These are phyloP conservation scores for Macrotrachela quadricornifera DNA, from an alignment of 1,140 invertebrate species.

Conservation along the genomic window DNA sequence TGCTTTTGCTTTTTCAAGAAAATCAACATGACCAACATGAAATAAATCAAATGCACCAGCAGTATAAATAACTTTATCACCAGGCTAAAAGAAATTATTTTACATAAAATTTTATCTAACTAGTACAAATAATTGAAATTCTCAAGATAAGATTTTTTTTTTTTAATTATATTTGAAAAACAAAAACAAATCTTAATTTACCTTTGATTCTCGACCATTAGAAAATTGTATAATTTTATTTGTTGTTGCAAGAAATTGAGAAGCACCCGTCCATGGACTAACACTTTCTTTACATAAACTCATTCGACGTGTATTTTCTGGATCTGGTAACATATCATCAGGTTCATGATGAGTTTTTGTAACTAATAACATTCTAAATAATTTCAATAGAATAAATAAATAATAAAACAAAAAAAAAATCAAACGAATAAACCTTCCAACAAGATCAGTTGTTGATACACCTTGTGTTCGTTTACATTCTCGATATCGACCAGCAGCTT, in stretches of 20 bases:
- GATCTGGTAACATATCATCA: slow-evolving; percentile 15
- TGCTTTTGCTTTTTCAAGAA: slow-evolving; percentile 61
- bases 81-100: slow-evolving; percentile 29
- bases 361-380: slow-evolving; percentile 57
- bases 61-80: slow-evolving; percentile 81
- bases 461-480: slow-evolving; percentile 56
- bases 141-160: no score
- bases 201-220: slow-evolving; percentile 21
- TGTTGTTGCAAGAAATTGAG: slow-evolving; percentile 88
- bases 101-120: neutral
- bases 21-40: slow-evolving; percentile 83
- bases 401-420: no score
- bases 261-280: slow-evolving; percentile 87
- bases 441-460: slow-evolving; percentile 87
- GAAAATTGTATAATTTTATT: slow-evolving; percentile 74
- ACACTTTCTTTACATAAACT: slow-evolving; percentile 37
- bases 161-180: no score
- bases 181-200: no score
- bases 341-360: slow-evolving; percentile 67
- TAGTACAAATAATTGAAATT: neutral
- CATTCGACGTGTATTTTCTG: no score
- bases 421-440: no score
- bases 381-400: no score
- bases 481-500: slow-evolving; percentile 37
- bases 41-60: slow-evolving; percentile 95